These are phyloP conservation scores for Gonioctena quinquepunctata DNA, from an alignment of 1,140 invertebrate species.

Conservation along the genomic window DNA sequence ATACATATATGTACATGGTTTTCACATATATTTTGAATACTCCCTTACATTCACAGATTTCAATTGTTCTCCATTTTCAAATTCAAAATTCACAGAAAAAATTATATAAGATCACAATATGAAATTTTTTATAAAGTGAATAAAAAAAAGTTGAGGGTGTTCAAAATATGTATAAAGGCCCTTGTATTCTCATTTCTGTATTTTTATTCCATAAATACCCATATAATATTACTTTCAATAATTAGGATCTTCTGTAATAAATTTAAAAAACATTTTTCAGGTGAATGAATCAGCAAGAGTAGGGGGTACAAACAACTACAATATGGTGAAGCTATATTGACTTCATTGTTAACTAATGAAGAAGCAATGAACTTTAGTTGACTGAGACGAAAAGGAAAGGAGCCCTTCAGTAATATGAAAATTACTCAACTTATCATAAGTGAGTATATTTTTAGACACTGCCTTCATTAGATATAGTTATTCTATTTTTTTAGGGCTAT, in stretches of 20 bases:
- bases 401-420: neutral
- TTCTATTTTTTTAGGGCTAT: too few relatives aligned
- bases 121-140: neutral
- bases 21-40: neutral
- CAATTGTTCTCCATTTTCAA: neutral
- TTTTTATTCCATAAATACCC: neutral
- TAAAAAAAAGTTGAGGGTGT: neutral
- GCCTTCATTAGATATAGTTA: neutral
- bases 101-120: neutral
- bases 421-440: neutral
- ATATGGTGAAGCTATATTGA: conserved; percentile 3
- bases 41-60: neutral
- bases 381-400: neutral
- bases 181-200: neutral
- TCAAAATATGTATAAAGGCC: neutral
- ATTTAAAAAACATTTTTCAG: neutral
- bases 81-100: neutral
- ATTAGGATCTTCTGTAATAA: neutral
- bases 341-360: conserved; percentile 8
- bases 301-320: conserved; percentile 1
- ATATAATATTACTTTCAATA: neutral
- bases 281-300: conserved; percentile 1
- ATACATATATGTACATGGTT: neutral
- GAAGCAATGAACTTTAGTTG: conserved; percentile 3
- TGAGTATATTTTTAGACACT: neutral